Conservation (phyloP, 2,797 vertebrate genomes). For the Nyctalus aviator region DNA sequence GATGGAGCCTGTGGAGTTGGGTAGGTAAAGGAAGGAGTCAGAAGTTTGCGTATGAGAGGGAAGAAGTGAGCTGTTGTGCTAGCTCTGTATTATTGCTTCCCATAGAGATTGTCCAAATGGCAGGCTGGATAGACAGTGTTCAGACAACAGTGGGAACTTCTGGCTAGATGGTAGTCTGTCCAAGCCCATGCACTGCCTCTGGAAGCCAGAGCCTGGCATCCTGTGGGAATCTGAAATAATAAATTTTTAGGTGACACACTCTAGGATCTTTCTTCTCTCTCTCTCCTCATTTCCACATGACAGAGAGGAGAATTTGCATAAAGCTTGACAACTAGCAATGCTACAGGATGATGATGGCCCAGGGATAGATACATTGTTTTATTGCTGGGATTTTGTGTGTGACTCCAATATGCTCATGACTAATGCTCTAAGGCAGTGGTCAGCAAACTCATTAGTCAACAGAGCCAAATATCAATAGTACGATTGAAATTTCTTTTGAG, state of each 20-base stretch:
- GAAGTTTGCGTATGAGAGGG: background rate
- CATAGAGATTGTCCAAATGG: background rate
- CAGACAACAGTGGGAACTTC: background rate
- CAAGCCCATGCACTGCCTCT: background rate
- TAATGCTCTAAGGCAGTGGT: background rate
- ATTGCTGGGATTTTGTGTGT: background rate
- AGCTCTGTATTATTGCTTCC: background rate
- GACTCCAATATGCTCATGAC: background rate
- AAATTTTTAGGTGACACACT: background rate
- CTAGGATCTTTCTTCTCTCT: background rate
- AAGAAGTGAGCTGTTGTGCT: background rate
- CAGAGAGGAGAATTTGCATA: background rate
- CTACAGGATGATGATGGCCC: background rate
- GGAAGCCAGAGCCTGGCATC: background rate
- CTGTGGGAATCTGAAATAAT: background rate
- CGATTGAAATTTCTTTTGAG: too few species aligned
- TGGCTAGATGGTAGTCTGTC: background rate
- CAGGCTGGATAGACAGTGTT: background rate
- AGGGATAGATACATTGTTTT: background rate
- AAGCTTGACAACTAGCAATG: background rate
- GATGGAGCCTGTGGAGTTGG: background rate
- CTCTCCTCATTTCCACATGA: too few species aligned
- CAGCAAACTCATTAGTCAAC: too few species aligned
- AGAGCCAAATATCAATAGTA: too few species aligned
- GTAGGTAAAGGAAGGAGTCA: background rate